Percentiles rank a stretch among this genome's conserved stretches.
phyloP scores from a whole-genome alignment of 1,140 invertebrate species.

The Cotesia vestalis region DNA sequence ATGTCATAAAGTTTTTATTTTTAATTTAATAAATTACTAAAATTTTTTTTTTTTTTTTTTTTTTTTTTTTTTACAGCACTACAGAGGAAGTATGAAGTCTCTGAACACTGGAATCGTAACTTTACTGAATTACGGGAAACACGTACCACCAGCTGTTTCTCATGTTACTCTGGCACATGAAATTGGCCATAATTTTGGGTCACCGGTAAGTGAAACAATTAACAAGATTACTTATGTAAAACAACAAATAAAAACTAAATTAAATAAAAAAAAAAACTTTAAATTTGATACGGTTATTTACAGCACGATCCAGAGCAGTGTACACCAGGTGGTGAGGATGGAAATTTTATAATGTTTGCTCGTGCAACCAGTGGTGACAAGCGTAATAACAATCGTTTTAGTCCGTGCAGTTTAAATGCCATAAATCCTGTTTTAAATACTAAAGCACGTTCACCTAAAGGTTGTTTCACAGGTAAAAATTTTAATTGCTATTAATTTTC shows the following conservation, averaged over 20 bases:
- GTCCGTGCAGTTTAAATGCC: constrained; percentile 89
- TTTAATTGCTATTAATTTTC: neutral
- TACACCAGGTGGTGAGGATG: constrained; percentile 90
- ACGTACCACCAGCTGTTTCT: constrained; percentile 97
- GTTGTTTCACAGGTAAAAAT: constrained; percentile 86
- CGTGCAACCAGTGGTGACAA: constrained; percentile 95
- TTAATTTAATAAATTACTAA: constrained; percentile 20
- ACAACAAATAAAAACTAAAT: constrained; percentile 16
- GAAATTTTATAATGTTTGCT: constrained; percentile 98
- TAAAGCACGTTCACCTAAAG: constrained; percentile 87
- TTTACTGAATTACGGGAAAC: constrained; percentile 97
- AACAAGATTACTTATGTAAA: constrained; percentile 11
- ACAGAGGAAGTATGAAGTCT: constrained; percentile 93
- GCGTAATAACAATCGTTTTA: constrained; percentile 96
- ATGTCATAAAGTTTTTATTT: constrained; percentile 19
- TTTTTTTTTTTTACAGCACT: constrained; percentile 75
- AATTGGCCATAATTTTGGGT: constrained; percentile 99
- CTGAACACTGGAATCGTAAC: constrained; percentile 99
- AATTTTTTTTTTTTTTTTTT: constrained; percentile 40
- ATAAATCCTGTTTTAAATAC: constrained; percentile 95
- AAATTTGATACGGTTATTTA: constrained; percentile 40
- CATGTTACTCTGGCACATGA: constrained; percentile 99
- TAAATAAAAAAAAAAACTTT: constrained; percentile 7
- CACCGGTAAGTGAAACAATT: constrained; percentile 76
- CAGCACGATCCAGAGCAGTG: constrained; percentile 96